These are phyloP conservation scores for Molothrus ater DNA, from an alignment of 2,797 vertebrate genomes.

Conservation along the genomic window DNA sequence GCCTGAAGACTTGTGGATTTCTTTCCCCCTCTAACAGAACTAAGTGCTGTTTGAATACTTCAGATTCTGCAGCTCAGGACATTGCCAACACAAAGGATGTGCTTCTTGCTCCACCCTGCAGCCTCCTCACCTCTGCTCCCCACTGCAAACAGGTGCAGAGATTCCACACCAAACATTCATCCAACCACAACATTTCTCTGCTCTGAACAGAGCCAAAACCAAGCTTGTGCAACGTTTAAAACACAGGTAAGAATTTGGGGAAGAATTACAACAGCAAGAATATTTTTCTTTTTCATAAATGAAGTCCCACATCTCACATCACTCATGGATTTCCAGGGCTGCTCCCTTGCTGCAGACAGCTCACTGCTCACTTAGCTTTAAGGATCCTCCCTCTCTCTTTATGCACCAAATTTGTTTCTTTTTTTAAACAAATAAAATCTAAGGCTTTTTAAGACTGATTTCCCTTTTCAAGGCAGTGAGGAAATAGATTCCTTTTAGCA, in stretches of 20 bases:
- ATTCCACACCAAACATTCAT: not conserved
- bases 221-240: constrained; percentile 32
- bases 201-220: not conserved
- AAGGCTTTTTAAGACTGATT: constrained; percentile 55
- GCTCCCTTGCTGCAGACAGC: constrained; percentile 49
- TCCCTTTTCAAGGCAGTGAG: constrained; percentile 68
- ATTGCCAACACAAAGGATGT: not conserved
- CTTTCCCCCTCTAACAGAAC: fast-evolving
- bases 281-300: constrained; percentile 9
- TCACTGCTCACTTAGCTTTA: constrained; percentile 40
- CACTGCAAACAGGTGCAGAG: not conserved
- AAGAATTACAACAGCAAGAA: constrained; percentile 31
- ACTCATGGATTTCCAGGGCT: not conserved
- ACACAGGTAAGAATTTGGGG: not conserved
- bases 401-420: constrained; percentile 53
- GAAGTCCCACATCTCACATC: not conserved
- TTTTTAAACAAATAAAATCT: constrained; percentile 73
- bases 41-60: not conserved
- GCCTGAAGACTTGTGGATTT: not conserved
- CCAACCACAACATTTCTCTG: fast-evolving
- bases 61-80: not conserved
- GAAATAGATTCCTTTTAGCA: constrained; percentile 78
- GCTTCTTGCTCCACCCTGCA: not conserved
- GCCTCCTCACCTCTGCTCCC: not conserved
- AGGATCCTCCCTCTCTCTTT: constrained; percentile 45